Evolutionary conservation across 1,140 invertebrate species (phyloP).

Genomic region (Papilio helenus): DNA sequence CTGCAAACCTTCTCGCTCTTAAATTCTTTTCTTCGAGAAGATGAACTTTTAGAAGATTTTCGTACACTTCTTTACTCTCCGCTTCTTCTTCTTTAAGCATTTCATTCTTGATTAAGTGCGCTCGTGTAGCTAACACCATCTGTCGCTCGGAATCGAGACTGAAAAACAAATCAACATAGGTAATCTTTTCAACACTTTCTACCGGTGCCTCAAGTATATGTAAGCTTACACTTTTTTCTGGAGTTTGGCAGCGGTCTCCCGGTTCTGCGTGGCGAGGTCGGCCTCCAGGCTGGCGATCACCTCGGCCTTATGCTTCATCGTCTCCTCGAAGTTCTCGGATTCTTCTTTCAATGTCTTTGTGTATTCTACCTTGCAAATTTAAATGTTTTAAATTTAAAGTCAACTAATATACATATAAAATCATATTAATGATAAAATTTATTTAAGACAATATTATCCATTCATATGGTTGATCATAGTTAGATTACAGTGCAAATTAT

Average conservation of each 20-base stretch:
- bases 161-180: slow-evolving; percentile 36
- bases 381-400: slow-evolving; percentile 8
- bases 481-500: too few relatives aligned
- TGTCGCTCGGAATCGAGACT: slow-evolving; percentile 79
- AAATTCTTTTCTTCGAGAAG: slow-evolving; percentile 77
- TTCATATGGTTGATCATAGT: too few relatives aligned
- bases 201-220: not conserved
- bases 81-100: slow-evolving; percentile 75
- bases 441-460: too few relatives aligned
- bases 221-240: slow-evolving; percentile 76
- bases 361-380: slow-evolving; percentile 61
- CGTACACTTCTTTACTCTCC: slow-evolving; percentile 65
- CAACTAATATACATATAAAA: not conserved
- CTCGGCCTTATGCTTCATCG: slow-evolving; percentile 66
- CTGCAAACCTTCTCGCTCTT: slow-evolving; percentile 68
- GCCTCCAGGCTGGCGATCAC: slow-evolving; percentile 69
- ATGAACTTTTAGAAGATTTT: slow-evolving; percentile 64
- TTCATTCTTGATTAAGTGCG: slow-evolving; percentile 71
- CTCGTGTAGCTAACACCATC: slow-evolving; percentile 72
- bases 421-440: not conserved
- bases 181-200: slow-evolving; percentile 18
- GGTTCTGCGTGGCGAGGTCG: slow-evolving; percentile 64
- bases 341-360: slow-evolving; percentile 68
- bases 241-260: slow-evolving; percentile 69
- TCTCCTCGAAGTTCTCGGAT: slow-evolving; percentile 64